Base-by-base conservation (phyloP, 2,113 vertebrate genomes). In the Phalacrocorax brasilianus region DNA sequence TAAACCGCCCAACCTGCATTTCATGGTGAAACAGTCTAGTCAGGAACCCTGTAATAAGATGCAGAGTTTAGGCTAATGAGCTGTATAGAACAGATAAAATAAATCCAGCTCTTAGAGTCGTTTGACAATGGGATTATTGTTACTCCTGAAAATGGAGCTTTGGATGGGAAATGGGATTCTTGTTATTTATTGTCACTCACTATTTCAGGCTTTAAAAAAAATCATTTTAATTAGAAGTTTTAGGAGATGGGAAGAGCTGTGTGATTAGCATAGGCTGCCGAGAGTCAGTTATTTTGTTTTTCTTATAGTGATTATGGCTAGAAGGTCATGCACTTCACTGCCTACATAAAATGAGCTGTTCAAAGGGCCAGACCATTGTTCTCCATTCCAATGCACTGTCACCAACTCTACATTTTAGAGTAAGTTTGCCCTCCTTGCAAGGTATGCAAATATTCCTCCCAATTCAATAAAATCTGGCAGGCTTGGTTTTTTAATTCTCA, bases 1-100 rank as follows among this genome's bases (percentile, higher is more conserved):
- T 94, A 83, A 85, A 84, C 40, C 84, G 82, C 85, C 88, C 1
- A 16, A 78, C 92, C 65, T 88, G 76, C 59, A 27, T 84, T 95
- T 92, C 53, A n/a, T 33, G 93, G 71, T 84, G 85, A 81, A 91
- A 58, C 47, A 75, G 70, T 94, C 47, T 94, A 92, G 94, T 93
- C 53, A 89, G 93, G 89, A 92, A 53, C 94, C 92, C 45, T 76
- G 78, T 95, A 97, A 97, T 93, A 89, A 96, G 93, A 97, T 96
- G 95, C 91, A 92, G 95, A 88, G 76, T 96, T 95, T 94, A 97
- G 88, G 96, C 95, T 97, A 97, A 97, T 96, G 93, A 97, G 92
- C 91, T 97, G 83, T 94, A 76, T 66, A 82, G 88, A 96, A 93
- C 52, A 83, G 82, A 95, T 87, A 95, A 96, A 96, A 92, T 96